These are phyloP conservation scores for Cephus sareptanus DNA, from an alignment of 2,888 invertebrate genomes.

Conservation along the genomic window DNA sequence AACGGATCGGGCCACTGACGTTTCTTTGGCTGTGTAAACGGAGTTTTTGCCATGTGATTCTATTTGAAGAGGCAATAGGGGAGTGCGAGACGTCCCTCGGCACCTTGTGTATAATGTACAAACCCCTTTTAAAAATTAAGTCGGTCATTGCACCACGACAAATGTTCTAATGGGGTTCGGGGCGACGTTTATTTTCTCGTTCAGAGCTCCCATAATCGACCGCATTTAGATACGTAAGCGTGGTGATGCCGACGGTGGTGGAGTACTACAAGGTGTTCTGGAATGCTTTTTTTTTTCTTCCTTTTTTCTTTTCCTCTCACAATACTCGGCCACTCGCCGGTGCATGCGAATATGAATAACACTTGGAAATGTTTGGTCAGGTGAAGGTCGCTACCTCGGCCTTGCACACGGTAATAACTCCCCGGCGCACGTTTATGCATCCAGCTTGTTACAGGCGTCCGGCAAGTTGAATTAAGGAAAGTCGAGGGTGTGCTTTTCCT, in stretches of 20 bases:
- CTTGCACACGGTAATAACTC: conserved; percentile 32
- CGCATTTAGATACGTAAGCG: conserved; percentile 20
- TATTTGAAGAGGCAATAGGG: conserved; percentile 4
- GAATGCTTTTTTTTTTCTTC: too few species aligned
- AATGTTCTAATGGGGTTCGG: not conserved
- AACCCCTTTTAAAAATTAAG: conserved; percentile 10
- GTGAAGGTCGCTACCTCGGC: conserved; percentile 45
- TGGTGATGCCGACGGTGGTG: too few species aligned
- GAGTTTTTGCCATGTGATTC: conserved; percentile 5
- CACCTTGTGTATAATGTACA: conserved; percentile 5
- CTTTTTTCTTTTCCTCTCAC: too few species aligned
- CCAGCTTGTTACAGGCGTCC: conserved; percentile 2
- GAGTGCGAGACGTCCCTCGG: not conserved
- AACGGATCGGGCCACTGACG: conserved; percentile 1
- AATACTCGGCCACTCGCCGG: not conserved
- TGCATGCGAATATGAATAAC: not conserved
- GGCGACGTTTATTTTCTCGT: not conserved
- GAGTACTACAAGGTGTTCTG: too few species aligned
- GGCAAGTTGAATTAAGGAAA: not conserved
- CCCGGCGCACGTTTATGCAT: not conserved
- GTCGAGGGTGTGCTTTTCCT: conserved; percentile 1
- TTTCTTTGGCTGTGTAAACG: conserved; percentile 9
- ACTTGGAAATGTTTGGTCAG: conserved; percentile 28
- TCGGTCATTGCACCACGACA: conserved; percentile 7
- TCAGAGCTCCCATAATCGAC: conserved; percentile 5